Base-by-base conservation (phyloP, 2,888 invertebrate species). In the Opisthograptis luteolata region DNA sequence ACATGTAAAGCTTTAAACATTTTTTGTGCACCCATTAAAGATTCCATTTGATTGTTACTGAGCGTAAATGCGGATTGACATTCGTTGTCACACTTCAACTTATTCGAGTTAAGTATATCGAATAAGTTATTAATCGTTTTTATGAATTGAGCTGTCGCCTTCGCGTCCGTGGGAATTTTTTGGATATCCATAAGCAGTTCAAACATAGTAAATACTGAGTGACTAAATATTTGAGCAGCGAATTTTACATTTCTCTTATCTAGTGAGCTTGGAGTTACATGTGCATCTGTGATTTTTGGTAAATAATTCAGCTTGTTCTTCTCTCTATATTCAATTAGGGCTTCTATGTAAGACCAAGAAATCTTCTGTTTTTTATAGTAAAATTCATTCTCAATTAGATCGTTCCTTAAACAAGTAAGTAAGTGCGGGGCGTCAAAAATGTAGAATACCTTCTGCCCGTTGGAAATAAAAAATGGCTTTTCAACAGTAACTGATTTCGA, bases 361-460 rank as follows among this genome's bases (percentile, higher is more conserved):
- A 41, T 41, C 28, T 17, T 27, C 19, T 40, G 25, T 9, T 10
- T 27, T 19, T 28, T 30, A 9, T 30, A 28, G 10, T 27, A 17
- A 28, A 40, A 40, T 6, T 40, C 28, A 10, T 40, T 28, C 5
- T 25, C 7, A 10, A 40, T 14, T 7, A 40, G 28, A 17, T 40
- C n/a, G 19, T 40, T 30, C 19, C 39, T 25, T 8, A 40, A 27
- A 19, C 19, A 19, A 9, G 15, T 40, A 6, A 40, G n/a, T n/a
- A 40, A 28, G 3, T 40, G 39, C 10, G 39, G 39, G 10, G 20
- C 27, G 10, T 40, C 39, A 8, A 40, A 40, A 15, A 40, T 30
- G 39, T 40, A 40, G 19, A 28, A 40, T 15, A 40, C 20, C 10
- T 20, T 40, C 2, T 14, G 4, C 22, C 35, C 12, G 22, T 22